A percentile compares a stretch with the other conserved stretches of the same genome.
These are phyloP conservation scores for Euborellia annulipes DNA, from an alignment of 1,140 invertebrate species.

Conservation along the genomic window DNA sequence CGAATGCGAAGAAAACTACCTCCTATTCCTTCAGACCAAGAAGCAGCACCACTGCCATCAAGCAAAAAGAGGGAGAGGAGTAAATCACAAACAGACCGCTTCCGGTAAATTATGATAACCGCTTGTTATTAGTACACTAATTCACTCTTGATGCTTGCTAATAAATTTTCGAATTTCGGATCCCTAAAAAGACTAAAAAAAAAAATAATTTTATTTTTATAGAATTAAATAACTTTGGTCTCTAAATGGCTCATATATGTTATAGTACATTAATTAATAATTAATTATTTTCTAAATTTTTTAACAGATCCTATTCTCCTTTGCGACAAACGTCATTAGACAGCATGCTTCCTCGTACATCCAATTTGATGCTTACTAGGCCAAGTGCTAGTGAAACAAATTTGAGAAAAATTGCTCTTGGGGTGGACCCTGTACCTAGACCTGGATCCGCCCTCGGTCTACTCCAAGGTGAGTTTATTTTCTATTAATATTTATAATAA, in stretches of 20 bases:
- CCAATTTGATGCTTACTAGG: slow-evolving; percentile 24
- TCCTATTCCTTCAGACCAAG: slow-evolving; percentile 38
- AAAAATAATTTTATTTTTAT: too few relatives aligned
- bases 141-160: too few relatives aligned
- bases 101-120: too few relatives aligned
- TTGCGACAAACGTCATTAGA: slow-evolving; percentile 29
- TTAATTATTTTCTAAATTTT: background rate
- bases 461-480: slow-evolving; percentile 28
- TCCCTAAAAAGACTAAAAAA: too few relatives aligned
- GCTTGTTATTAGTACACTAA: too few relatives aligned
- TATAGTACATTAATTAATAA: background rate
- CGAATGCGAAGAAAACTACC: slow-evolving; percentile 38
- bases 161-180: too few relatives aligned
- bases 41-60: slow-evolving; percentile 31
- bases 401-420: slow-evolving; percentile 25
- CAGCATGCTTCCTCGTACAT: slow-evolving; percentile 18
- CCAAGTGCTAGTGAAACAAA: slow-evolving; percentile 33
- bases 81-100: slow-evolving; percentile 16
- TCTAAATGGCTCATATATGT: background rate
- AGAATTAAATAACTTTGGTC: background rate
- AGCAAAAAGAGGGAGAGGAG: slow-evolving; percentile 23
- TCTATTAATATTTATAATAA: too few relatives aligned
- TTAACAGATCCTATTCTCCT: slow-evolving; percentile 21
- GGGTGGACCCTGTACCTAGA: slow-evolving; percentile 25
- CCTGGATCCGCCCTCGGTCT: slow-evolving; percentile 33